Evolutionary conservation across 2,888 invertebrate genomes (phyloP), one percentile per base, ranked within the genome.

Genomic region (Horisme vitalbata): DNA sequence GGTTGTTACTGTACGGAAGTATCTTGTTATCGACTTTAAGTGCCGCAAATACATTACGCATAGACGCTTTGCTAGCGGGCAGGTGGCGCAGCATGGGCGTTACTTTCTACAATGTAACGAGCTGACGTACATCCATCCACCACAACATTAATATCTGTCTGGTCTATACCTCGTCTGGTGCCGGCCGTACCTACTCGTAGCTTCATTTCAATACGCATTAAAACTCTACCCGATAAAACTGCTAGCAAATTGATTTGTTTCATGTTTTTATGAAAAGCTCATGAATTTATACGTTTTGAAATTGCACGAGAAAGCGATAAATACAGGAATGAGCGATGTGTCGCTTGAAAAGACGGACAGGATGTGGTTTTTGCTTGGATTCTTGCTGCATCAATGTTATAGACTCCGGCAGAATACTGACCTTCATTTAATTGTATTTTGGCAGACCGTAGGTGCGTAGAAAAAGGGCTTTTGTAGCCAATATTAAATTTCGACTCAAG

Each of bases 71-170:
- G 34, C 14, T 14, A 26, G 35, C 14, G 10, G 24, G 15, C 34
- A 35, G 33, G 26, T 45, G 20, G 28, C 41, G 20, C 36, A 37
- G 45, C 54, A 57, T 60, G 55, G 60, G 64, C 67, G 63, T 71
- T 60, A 59, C 70, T 70, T 71, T 68, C 66, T 62, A 72, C 67
- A 56, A 59, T 55, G 60, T 71, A 68, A 68, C 55, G 61, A 63
- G 55, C 55, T 61, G 65, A 68, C 68, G 66, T 55, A 55, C 59
- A 64, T 63, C 64, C 61, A 55, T 59, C 61, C 52, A 49, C 37
- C 46, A 41, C 34, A 61, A 65, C 45, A 72, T 72, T 71, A 70
- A 70, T 72, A 71, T 51, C 70, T 69, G 67, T 68, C n/a, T n/a
- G n/a, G n/a, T n/a, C 67, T 45, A 45, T 43, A 41, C 10, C 53